These are phyloP conservation scores for Acrocephalus scirpaceus DNA, from an alignment of 2,797 vertebrate species.

Conservation along the genomic window DNA sequence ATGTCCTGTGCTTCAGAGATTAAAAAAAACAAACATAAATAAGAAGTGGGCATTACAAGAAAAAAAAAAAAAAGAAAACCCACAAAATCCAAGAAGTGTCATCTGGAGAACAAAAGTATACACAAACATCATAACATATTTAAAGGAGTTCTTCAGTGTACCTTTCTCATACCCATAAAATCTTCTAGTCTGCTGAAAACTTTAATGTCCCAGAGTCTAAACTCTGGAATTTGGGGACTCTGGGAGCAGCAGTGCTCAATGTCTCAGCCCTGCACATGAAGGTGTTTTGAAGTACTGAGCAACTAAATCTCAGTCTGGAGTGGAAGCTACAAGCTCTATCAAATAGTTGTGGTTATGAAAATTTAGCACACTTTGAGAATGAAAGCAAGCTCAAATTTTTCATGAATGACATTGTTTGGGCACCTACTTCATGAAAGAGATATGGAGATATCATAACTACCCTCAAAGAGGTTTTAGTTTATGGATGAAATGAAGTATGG, in stretches of 20 bases:
- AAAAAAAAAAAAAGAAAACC: background rate
- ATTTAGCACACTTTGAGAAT: background rate
- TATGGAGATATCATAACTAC: background rate
- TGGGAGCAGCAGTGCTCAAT: background rate
- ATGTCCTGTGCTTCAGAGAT: background rate
- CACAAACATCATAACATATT: background rate
- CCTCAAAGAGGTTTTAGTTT: background rate
- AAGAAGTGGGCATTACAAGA: background rate
- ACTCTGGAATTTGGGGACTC: background rate
- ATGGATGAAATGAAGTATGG: background rate
- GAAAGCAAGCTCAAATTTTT: background rate
- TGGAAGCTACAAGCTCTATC: background rate
- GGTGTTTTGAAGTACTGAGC: background rate
- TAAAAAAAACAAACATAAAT: background rate
- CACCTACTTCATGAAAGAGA: background rate
- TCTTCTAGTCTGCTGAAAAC: background rate
- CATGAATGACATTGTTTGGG: background rate
- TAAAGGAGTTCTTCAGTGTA: background rate
- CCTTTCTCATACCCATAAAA: background rate
- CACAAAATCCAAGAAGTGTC: background rate
- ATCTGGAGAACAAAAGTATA: background rate
- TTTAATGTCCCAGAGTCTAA: no score
- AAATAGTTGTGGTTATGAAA: background rate
- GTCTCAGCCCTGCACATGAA: background rate
- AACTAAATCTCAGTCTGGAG: background rate